phyloP scores from a whole-genome alignment of 1,140 invertebrate species.

The Danaus melanippus region DNA sequence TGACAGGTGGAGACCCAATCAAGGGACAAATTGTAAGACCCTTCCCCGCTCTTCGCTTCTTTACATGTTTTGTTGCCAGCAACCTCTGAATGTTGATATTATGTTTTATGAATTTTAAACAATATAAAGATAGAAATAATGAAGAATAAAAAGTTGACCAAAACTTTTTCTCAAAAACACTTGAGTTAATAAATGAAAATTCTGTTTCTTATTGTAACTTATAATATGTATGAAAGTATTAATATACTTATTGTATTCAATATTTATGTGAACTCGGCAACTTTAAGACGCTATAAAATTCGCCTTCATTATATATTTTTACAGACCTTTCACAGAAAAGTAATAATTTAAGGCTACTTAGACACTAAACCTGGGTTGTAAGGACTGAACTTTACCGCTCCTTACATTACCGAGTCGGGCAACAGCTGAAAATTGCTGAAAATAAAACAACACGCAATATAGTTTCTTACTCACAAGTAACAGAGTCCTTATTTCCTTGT shows the following conservation, averaged over 20 bases:
- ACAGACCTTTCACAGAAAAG: conserved; percentile 6
- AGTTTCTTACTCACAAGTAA: neutral
- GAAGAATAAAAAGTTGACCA: too few species aligned
- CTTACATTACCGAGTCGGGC: conserved; percentile 15
- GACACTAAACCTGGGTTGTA: conserved; percentile 25
- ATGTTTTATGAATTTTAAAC: neutral
- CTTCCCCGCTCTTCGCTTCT: conserved; percentile 47
- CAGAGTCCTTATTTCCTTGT: conserved; percentile 1
- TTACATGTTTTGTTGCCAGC: conserved; percentile 22
- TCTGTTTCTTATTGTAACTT: neutral
- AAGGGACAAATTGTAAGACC: conserved; percentile 52
- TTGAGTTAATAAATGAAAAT: neutral
- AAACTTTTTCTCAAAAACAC: too few species aligned
- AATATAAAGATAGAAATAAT: too few species aligned
- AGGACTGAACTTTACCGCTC: conserved; percentile 25
- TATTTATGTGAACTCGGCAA: neutral
- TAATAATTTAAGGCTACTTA: conserved; percentile 14
- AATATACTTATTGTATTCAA: neutral
- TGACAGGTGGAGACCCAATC: conserved; percentile 60
- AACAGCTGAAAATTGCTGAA: conserved; percentile 11
- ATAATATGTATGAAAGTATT: neutral
- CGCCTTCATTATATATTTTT: conserved; percentile 14
- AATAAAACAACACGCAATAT: conserved; percentile 5
- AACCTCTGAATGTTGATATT: conserved; percentile 2
- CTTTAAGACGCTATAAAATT: conserved; percentile 10